Evolutionary conservation across 2,113 vertebrate genomes (phyloP).

Genomic region (Galbula dea): DNA sequence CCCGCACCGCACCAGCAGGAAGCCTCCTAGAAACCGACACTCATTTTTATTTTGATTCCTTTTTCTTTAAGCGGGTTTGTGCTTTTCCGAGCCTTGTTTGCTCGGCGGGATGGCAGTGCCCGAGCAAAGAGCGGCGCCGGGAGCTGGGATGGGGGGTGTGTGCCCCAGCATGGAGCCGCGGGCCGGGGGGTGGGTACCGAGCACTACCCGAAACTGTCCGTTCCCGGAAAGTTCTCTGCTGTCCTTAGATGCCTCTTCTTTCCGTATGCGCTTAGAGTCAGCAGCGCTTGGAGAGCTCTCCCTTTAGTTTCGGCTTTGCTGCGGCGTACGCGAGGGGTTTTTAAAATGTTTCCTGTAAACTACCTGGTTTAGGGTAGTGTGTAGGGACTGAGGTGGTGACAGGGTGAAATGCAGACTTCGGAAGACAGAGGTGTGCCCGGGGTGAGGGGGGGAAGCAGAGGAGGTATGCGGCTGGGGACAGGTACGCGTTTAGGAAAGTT

Average conservation of each 20-base stretch:
- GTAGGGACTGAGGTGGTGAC: not conserved
- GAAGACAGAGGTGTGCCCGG: fast-evolving
- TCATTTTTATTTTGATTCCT: fast-evolving
- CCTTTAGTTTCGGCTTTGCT: not conserved
- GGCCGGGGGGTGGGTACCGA: not conserved
- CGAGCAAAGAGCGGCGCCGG: not conserved
- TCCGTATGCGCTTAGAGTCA: not conserved
- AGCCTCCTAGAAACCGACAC: not conserved
- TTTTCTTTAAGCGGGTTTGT: not conserved
- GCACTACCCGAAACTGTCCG: not conserved
- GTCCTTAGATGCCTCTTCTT: not conserved
- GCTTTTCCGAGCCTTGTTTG: not conserved
- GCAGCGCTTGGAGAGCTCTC: not conserved
- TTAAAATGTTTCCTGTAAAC: not conserved
- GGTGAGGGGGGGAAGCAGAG: not conserved
- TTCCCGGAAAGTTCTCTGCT: not conserved
- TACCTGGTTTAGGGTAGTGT: fast-evolving
- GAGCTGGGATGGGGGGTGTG: not conserved
- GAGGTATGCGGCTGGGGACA: not conserved
- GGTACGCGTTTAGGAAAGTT: not conserved
- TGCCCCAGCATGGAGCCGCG: not conserved
- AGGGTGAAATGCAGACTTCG: not conserved
- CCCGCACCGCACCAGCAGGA: not conserved
- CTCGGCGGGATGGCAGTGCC: not conserved
- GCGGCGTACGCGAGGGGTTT: not conserved